These are phyloP conservation scores for Callopanchax toddi DNA, from an alignment of 2,113 vertebrate species.

Conservation along the genomic window DNA sequence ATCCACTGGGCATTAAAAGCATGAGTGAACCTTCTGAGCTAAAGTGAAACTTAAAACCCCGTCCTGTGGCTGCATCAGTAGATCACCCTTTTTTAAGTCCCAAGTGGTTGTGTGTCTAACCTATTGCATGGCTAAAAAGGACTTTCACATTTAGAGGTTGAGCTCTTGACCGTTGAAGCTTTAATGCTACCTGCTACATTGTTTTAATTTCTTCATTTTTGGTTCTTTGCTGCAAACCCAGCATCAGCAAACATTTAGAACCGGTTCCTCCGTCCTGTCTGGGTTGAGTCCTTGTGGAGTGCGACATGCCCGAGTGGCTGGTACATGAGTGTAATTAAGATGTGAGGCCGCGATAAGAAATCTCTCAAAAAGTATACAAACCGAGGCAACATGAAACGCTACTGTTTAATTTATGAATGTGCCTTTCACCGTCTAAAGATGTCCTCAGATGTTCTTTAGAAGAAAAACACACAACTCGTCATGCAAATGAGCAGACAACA, in stretches of 20 bases:
- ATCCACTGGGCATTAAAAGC: too few species aligned
- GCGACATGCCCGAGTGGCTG: slow-evolving; percentile 19
- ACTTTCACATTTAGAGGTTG: too few species aligned
- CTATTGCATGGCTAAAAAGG: too few species aligned
- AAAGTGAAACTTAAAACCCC: too few species aligned
- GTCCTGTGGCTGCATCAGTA: too few species aligned
- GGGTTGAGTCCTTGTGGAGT: slow-evolving; percentile 6
- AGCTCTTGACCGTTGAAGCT: too few species aligned
- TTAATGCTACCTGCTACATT: background rate
- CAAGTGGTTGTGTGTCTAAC: too few species aligned
- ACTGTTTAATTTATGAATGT: slow-evolving; percentile 61
- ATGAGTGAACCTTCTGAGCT: too few species aligned
- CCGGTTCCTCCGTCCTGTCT: background rate
- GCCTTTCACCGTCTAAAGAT: slow-evolving; percentile 64
- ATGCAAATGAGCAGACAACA: slow-evolving; percentile 69
- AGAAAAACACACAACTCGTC: slow-evolving; percentile 53
- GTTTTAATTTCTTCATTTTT: too few species aligned
- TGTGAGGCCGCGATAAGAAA: slow-evolving; percentile 25
- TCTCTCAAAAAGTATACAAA: slow-evolving; percentile 56
- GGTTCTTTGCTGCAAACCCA: background rate
- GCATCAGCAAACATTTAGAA: background rate
- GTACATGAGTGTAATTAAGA: slow-evolving; percentile 50
- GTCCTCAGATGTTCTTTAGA: slow-evolving; percentile 60
- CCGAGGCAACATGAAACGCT: slow-evolving; percentile 32
- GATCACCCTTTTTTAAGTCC: too few species aligned